Evolutionary conservation across 2,888 invertebrate genomes (phyloP), one percentile per base, ranked within the genome.

Genomic region (Rhaphigaster nebulosa): DNA sequence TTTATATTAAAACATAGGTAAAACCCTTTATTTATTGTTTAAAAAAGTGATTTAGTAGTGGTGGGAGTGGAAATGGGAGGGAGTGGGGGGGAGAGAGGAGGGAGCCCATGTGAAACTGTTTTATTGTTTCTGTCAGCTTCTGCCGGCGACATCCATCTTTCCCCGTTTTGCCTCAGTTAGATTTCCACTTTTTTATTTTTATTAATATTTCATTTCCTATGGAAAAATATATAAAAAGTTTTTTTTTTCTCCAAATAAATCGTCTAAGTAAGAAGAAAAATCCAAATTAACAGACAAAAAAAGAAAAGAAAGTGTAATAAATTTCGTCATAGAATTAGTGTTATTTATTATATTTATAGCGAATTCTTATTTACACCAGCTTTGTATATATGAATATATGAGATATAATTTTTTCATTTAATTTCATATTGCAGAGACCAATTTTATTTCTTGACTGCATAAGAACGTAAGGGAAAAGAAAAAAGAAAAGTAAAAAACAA

Each of bases 1-100:
- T 92, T 92, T 92, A 92, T 92, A 91, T 92, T 92, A 92, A 92
- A 92, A 92, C 91, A 92, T 92, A 91, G 91, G 91, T 92, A 92
- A 92, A 92, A 90, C 91, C 91, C 91, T 90, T 92, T 91, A 92
- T 92, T 92, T 92, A 92, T 92, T 92, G 90, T 90, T 90, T 87
- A 90, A 90, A 87, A 90, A 90, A 90, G 90, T 84, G 90, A 87
- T 87, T 84, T 90, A 87, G 41, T 52, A 56, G 41, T 52, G 34
- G 90, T 50, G 65, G 50, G 56, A 87, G 90, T 84, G 87, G 54
- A 23, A 50, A 50, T 54, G 88, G 88, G 34, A 20, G 87, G 26
- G 45, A 26, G 15, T 45, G 87, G 8, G 41, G 50, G 18, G 56
- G 54, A 18, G 87, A 13, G 41, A 54, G 29, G 41, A 56, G 29